These are phyloP conservation scores for Leucophenga montana DNA, from an alignment of 2,888 invertebrate species.

Conservation along the genomic window DNA sequence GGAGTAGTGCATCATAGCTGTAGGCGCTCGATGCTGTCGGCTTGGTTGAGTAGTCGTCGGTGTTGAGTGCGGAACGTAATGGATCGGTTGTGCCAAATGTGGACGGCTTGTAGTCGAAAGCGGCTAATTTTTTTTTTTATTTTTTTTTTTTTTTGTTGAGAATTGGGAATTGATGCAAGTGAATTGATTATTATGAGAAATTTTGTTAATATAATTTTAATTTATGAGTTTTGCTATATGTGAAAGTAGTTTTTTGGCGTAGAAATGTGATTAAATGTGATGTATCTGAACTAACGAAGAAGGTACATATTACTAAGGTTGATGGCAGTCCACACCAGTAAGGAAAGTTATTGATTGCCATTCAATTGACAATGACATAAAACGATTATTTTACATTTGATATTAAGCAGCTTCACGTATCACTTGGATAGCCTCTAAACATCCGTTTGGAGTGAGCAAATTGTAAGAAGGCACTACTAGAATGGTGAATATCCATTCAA, in stretches of 20 bases:
- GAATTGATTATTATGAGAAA: slow-evolving; percentile 47
- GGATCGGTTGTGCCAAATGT: slow-evolving; percentile 69
- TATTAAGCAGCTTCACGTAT: too few relatives aligned
- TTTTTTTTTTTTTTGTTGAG: background rate
- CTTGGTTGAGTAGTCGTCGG: slow-evolving; percentile 58
- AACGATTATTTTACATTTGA: too few relatives aligned
- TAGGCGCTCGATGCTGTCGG: slow-evolving; percentile 46
- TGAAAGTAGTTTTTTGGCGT: background rate
- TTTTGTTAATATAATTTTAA: slow-evolving; percentile 52
- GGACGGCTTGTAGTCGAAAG: slow-evolving; percentile 72
- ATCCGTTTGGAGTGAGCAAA: too few relatives aligned
- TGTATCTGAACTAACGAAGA: too few relatives aligned
- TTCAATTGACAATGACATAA: too few relatives aligned
- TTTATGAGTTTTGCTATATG: background rate
- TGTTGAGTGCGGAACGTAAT: slow-evolving; percentile 56
- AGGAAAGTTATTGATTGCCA: too few relatives aligned
- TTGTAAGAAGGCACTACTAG: too few relatives aligned
- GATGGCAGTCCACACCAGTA: too few relatives aligned
- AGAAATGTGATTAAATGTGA: too few relatives aligned
- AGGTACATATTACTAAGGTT: background rate
- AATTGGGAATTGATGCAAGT: too few relatives aligned
- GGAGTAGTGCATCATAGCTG: slow-evolving; percentile 54
- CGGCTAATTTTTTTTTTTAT: slow-evolving; percentile 64
- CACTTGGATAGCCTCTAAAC: too few relatives aligned
- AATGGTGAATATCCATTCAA: too few relatives aligned